Conservation (phyloP, 2,888 invertebrate genomes). For the Mesopsocus fuscifrons region DNA sequence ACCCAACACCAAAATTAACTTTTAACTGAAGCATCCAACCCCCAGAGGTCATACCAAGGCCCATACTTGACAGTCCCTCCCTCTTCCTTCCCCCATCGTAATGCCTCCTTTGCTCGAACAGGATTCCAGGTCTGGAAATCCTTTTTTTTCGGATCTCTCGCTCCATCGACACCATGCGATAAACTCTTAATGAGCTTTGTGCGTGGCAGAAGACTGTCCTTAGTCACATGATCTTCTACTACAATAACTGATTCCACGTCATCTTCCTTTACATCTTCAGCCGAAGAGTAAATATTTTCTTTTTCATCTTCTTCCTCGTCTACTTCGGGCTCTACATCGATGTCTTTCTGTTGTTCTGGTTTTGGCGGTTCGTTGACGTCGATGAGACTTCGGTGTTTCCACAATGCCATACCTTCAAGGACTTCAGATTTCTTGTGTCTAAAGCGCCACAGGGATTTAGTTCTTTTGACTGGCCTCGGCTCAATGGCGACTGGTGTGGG, state of each 20-base stretch:
- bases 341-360: constrained; percentile 23
- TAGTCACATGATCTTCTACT: constrained; percentile 47
- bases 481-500: constrained; percentile 7
- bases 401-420: constrained; percentile 68
- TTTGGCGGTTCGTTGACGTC: constrained; percentile 29
- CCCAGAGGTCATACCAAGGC: constrained; percentile 82
- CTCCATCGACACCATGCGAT: constrained; percentile 9
- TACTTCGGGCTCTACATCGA: constrained; percentile 34
- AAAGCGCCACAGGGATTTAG: constrained; percentile 74
- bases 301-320: constrained; percentile 30
- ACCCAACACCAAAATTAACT: too few species aligned
- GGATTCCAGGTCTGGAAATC: constrained; percentile 25
- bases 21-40: constrained; percentile 45
- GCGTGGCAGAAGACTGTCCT: constrained; percentile 37
- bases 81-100: constrained; percentile 16
- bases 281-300: constrained; percentile 9
- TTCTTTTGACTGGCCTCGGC: constrained; percentile 39
- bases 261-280: constrained; percentile 21
- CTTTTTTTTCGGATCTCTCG: constrained; percentile 9
- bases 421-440: constrained; percentile 48
- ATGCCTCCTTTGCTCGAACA: neutral
- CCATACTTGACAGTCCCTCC: constrained; percentile 34
- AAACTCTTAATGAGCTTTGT: constrained; percentile 41
- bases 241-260: constrained; percentile 47
- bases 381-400: constrained; percentile 69